Evolutionary conservation across 2,113 vertebrate genomes (phyloP).

Genomic region (Manacus vitellinus): DNA sequence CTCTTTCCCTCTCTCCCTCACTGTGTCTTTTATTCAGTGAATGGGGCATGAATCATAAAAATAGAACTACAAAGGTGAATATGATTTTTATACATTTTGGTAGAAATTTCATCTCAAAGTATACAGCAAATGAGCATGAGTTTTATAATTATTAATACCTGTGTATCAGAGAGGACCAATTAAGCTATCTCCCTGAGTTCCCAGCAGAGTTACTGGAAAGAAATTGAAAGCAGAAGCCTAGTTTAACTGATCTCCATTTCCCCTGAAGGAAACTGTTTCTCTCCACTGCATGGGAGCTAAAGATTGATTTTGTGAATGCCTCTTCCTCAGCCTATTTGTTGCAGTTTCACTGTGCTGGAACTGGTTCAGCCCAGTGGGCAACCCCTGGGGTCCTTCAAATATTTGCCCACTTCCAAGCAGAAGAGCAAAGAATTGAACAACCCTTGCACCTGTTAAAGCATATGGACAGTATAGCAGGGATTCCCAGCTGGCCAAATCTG

Average conservation of each 20-base stretch:
- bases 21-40: neutral
- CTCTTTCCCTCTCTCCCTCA: neutral
- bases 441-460: constrained; percentile 6
- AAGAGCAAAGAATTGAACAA: neutral
- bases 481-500: neutral
- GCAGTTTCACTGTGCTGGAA: neutral
- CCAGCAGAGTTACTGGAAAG: neutral
- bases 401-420: neutral
- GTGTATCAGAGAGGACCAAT: neutral
- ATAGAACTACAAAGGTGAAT: neutral
- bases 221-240: neutral
- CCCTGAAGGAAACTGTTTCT: neutral
- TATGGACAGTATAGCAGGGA: neutral
- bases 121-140: neutral
- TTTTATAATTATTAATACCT: neutral
- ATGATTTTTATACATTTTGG: neutral
- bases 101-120: neutral
- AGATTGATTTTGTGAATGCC: neutral
- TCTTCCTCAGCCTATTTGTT: neutral
- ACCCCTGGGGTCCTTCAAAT: neutral
- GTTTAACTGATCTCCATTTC: neutral
- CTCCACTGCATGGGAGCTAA: neutral
- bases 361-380: neutral
- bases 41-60: neutral
- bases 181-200: neutral